Percentiles rank a stretch among this genome's conserved stretches.
Evolutionary conservation across 2,113 vertebrate genomes (phyloP).

Genomic region (Eleginops maclovinus): DNA sequence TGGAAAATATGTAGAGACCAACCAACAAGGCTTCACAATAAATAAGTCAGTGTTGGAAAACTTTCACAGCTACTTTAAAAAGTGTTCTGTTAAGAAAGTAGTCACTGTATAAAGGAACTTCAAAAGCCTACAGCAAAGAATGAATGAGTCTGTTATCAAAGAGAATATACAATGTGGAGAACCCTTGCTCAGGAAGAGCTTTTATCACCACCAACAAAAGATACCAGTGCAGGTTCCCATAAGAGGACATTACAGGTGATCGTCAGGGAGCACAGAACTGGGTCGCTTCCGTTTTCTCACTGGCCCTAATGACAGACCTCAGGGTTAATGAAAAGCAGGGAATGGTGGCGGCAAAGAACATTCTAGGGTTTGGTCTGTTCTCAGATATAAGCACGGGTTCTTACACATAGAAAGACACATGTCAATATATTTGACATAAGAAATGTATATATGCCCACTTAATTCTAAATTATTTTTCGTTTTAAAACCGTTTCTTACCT

Average conservation of each 20-base stretch:
- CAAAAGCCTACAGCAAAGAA: slow-evolving; percentile 12
- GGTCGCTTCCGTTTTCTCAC: slow-evolving; percentile 44
- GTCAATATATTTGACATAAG: no score
- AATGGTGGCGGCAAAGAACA: not conserved
- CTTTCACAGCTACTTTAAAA: slow-evolving; percentile 12
- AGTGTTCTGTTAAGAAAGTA: not conserved
- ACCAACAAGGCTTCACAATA: not conserved
- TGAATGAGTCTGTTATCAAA: slow-evolving; percentile 13
- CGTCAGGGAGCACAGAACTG: slow-evolving; percentile 31
- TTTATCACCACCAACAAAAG: slow-evolving; percentile 23
- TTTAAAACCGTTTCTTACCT: no score
- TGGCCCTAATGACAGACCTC: slow-evolving; percentile 49
- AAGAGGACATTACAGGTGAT: slow-evolving; percentile 48
- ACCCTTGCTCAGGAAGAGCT: slow-evolving; percentile 8
- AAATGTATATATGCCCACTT: no score
- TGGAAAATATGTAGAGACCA: not conserved
- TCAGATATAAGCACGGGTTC: not conserved
- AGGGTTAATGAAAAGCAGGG: slow-evolving; percentile 14
- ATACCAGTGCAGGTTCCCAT: slow-evolving; percentile 15
- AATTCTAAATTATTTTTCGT: no score
- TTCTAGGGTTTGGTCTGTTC: slow-evolving; percentile 2
- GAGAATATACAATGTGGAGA: slow-evolving; percentile 16
- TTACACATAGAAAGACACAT: no score
- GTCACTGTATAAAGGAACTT: not conserved
- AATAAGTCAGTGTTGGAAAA: not conserved